Evolutionary conservation across 2,888 invertebrate genomes (phyloP).

Genomic region (Stegophylla sp.): DNA sequence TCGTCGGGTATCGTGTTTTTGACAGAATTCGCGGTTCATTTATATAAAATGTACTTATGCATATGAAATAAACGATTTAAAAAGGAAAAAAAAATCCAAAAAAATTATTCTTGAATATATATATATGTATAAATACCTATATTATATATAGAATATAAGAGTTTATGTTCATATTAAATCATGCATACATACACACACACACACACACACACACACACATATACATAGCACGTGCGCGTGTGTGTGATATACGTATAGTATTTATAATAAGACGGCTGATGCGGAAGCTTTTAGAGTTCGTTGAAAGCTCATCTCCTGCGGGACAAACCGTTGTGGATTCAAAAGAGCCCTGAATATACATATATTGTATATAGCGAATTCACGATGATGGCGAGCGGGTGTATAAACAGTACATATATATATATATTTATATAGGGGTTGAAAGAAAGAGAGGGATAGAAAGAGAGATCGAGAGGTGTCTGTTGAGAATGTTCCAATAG

Average conservation of each 20-base stretch:
- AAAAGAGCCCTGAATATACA: constrained; percentile 21
- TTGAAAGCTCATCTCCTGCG: constrained; percentile 52
- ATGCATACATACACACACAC: no score
- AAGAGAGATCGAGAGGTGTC: neutral
- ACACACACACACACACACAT: neutral
- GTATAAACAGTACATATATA: neutral
- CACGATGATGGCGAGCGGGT: neutral
- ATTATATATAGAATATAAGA: no score
- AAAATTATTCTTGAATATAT: no score
- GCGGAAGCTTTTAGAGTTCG: constrained; percentile 36
- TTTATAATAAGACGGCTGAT: constrained; percentile 27
- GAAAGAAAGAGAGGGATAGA: neutral
- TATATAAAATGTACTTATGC: no score
- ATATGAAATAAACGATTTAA: no score
- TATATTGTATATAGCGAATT: no score
- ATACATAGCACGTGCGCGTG: neutral
- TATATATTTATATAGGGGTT: neutral
- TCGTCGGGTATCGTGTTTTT: no score
- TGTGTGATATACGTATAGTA: neutral
- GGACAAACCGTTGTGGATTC: constrained; percentile 44
- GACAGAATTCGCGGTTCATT: no score
- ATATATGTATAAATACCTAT: no score
- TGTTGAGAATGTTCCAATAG: constrained; percentile 55
- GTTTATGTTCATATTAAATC: no score
- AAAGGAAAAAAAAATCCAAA: no score